Evolutionary conservation across 1,140 invertebrate genomes (phyloP).

Genomic region (Cephus cinctus): DNA sequence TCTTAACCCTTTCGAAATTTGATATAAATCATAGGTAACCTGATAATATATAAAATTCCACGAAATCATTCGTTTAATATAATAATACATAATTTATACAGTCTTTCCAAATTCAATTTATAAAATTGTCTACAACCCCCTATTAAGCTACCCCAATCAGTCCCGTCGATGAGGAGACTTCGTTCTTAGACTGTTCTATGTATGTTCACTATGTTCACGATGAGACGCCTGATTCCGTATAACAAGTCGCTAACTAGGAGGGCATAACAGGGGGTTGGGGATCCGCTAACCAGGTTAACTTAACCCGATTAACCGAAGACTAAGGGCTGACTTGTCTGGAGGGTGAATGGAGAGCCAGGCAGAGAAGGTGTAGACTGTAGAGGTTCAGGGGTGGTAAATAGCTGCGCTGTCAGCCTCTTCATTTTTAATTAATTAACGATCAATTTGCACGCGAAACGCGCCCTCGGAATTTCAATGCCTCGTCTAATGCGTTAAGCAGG

Average conservation of each 20-base stretch:
- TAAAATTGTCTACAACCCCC: too few relatives aligned
- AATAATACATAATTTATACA: too few relatives aligned
- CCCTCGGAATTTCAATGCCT: conserved; percentile 14
- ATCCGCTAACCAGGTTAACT: conserved; percentile 42
- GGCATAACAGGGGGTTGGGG: conserved; percentile 22
- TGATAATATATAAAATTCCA: too few relatives aligned
- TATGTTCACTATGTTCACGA: too few relatives aligned
- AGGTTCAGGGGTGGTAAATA: conserved; percentile 19
- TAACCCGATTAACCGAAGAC: conserved; percentile 48
- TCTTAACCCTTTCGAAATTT: too few relatives aligned
- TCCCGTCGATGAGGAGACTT: too few relatives aligned
- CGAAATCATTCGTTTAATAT: too few relatives aligned
- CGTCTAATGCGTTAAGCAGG: too few relatives aligned
- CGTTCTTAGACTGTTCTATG: too few relatives aligned
- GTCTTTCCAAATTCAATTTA: too few relatives aligned
- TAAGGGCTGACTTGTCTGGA: conserved; percentile 39
- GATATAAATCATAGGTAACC: too few relatives aligned
- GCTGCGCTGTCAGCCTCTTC: conserved; percentile 32
- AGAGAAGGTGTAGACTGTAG: conserved; percentile 3
- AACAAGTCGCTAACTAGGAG: conserved; percentile 38
- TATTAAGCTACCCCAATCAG: too few relatives aligned
- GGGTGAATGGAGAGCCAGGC: conserved; percentile 18
- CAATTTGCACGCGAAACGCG: conserved; percentile 32
- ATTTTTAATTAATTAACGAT: conserved; percentile 47
- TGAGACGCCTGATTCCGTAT: conserved; percentile 21